Evolutionary conservation across 2,113 vertebrate species (phyloP), one percentile per base, ranked within the genome.

Genomic region (Crotalus tigris): DNA sequence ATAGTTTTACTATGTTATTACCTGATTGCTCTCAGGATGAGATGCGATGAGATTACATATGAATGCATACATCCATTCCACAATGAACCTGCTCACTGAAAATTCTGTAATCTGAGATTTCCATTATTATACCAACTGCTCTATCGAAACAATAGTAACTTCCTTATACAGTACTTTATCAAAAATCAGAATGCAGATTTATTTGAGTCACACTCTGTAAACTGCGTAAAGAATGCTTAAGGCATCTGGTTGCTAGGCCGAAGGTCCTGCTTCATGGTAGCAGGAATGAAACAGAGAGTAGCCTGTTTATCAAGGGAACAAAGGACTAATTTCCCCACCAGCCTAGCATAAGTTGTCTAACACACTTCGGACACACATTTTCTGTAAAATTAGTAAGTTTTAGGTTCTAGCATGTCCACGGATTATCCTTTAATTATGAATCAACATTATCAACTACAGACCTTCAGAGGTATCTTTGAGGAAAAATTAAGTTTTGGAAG

Each of bases 271-370:
- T 88, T 90, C n/a, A n/a, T 87, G 94, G 81, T 85, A 87, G 90
- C 17, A 0, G 87, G 88, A 90, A 92, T 86, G 51, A 93, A 75
- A 91, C 29, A 69, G 91, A 88, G 91, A 87, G 69, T 58, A 53
- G 81, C 85, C 93, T 93, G 93, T 58, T 94, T 92, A 91, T 75
- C 91, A 91, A 81, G 92, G 93, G 94, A 93, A 94, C 92, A 93
- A 94, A 95, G 87, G 88, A n/a, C 61, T 24, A 58, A 75, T 85
- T 93, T 94, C 24, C n/a, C 90, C 92, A 92, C 91, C 93, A 88
- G 11, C 1, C 0, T 88, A 92, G 13, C 93, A 88, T 94, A 93
- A 26, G 90, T 90, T 0, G 2, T 91, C 85, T 55, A 33, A 61
- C 0, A 44, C 0, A 19, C n/a, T 61, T 54, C 85, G 87, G 58